phyloP scores from a whole-genome alignment of 2,888 invertebrate genomes.

The Matsumyia berberina region DNA sequence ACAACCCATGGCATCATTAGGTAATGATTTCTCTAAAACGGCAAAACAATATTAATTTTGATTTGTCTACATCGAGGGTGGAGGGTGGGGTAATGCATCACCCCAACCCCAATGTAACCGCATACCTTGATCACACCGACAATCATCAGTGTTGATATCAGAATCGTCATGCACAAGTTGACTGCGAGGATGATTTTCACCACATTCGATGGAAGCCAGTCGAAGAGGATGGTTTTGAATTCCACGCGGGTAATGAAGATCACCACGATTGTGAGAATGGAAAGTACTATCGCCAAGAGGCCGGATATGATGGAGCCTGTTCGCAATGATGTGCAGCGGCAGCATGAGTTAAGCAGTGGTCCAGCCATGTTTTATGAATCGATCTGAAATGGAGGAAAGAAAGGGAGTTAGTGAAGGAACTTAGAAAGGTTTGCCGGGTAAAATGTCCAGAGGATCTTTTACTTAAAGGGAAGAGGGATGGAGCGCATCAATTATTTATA shows the following conservation, averaged over 20 bases:
- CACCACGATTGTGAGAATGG: constrained; percentile 89
- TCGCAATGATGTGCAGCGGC: constrained; percentile 89
- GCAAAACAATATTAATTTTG: constrained; percentile 31
- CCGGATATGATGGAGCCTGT: constrained; percentile 91
- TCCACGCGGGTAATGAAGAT: constrained; percentile 88
- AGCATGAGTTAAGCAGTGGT: constrained; percentile 88
- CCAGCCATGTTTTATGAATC: constrained; percentile 80
- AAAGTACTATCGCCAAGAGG: constrained; percentile 89
- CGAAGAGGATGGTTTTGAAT: constrained; percentile 91
- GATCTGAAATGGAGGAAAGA: constrained; percentile 14
- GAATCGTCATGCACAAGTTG: constrained; percentile 92
- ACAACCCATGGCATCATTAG: constrained; percentile 94
- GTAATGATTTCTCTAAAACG: constrained; percentile 90
- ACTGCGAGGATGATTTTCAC: constrained; percentile 91
- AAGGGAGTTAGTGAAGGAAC: background rate
- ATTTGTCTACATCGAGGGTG: background rate
- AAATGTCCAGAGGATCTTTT: no score
- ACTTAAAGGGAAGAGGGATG: no score
- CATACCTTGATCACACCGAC: constrained; percentile 90
- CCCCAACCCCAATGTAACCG: constrained; percentile 31
- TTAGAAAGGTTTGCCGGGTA: no score
- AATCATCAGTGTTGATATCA: constrained; percentile 91
- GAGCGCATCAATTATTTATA: no score
- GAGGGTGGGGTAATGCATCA: background rate
- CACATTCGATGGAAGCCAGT: constrained; percentile 88